A percentile compares a stretch with the other conserved stretches of the same genome.
These are phyloP conservation scores for Alsophila aescularia DNA, from an alignment of 2,888 invertebrate species.

Conservation along the genomic window DNA sequence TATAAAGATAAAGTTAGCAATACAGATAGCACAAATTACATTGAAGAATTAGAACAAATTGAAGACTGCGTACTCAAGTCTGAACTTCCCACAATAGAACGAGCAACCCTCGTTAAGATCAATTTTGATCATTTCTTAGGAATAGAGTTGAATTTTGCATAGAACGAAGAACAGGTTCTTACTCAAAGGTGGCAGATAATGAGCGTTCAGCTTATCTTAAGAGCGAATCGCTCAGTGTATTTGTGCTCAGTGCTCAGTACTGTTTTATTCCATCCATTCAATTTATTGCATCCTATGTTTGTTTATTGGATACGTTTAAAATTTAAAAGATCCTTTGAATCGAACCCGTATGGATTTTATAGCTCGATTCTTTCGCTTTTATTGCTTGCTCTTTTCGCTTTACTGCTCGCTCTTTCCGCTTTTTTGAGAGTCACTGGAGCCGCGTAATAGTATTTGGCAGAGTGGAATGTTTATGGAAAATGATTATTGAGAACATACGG, in stretches of 20 bases:
- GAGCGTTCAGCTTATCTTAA: conserved; percentile 46
- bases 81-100: conserved; percentile 18
- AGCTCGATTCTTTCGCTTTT: conserved; percentile 19
- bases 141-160: conserved; percentile 14
- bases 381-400: conserved; percentile 22
- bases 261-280: conserved; percentile 56
- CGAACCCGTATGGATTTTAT: conserved; percentile 21
- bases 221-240: conserved; percentile 50
- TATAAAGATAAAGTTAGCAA: background rate
- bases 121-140: background rate
- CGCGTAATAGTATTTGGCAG: conserved; percentile 33
- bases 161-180: conserved; percentile 5
- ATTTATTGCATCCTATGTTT: conserved; percentile 45
- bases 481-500: conserved; percentile 23
- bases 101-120: background rate
- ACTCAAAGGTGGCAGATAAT: conserved; percentile 34
- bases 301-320: conserved; percentile 35
- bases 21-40: conserved; percentile 14
- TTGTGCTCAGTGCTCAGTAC: too few species aligned
- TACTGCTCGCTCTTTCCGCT: conserved; percentile 31
- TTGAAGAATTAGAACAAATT: conserved; percentile 20
- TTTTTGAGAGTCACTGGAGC: conserved; percentile 27
- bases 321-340: conserved; percentile 35
- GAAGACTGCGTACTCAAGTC: conserved; percentile 16
- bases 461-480: conserved; percentile 28